Evolutionary conservation across 2,797 vertebrate species (phyloP).

Genomic region (Salmo trutta): DNA sequence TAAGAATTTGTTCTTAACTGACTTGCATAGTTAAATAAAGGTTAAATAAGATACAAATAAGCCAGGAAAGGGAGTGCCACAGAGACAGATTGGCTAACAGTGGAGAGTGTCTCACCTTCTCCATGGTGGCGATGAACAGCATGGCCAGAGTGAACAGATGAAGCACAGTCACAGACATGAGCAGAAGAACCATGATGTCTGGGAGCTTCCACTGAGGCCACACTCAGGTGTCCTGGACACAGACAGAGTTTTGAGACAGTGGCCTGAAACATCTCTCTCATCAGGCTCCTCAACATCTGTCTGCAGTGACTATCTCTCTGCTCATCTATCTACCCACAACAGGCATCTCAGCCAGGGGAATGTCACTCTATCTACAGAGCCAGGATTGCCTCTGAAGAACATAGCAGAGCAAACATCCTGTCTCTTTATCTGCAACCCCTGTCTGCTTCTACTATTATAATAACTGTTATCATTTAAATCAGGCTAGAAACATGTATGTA

Average conservation of each 20-base stretch:
- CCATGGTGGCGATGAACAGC: conserved; percentile 86
- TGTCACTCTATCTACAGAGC: conserved; percentile 19
- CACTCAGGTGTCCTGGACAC: conserved; percentile 15
- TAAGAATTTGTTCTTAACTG: too few species aligned
- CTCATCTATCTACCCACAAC: too few species aligned
- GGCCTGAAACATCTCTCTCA: conserved; percentile 28
- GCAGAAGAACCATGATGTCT: conserved; percentile 79
- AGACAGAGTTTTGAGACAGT: conserved; percentile 8
- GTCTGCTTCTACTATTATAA: background rate
- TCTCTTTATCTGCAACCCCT: conserved; percentile 2
- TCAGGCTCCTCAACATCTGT: conserved; percentile 49
- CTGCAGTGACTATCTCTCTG: conserved; percentile 42
- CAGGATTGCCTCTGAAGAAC: background rate
- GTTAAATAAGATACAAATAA: background rate
- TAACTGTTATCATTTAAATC: background rate
- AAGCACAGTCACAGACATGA: conserved; percentile 79
- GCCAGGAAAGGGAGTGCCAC: background rate
- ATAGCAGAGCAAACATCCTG: conserved; percentile 26
- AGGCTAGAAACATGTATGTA: background rate
- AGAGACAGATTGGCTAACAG: background rate
- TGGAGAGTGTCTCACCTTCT: conserved; percentile 78
- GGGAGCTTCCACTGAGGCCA: background rate
- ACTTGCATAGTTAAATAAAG: too few species aligned
- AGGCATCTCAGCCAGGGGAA: conserved; percentile 8
- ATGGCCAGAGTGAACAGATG: conserved; percentile 83